Conservation (phyloP, 2,888 invertebrate species). For the Mythimna pallens region DNA sequence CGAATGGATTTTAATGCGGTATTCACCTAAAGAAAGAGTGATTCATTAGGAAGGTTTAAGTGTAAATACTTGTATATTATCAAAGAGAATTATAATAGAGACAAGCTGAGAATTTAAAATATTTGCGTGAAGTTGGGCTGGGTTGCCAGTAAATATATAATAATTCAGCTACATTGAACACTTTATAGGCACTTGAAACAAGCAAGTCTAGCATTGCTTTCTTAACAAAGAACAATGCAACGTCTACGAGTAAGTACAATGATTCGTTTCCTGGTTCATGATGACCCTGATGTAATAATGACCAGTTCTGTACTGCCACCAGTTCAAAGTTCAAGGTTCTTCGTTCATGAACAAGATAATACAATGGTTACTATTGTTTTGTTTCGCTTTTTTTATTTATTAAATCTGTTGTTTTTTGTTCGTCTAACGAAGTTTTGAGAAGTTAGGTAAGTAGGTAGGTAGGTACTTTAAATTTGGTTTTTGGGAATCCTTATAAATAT, state of each 20-base stretch:
- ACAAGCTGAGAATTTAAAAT: no score
- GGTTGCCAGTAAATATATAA: no score
- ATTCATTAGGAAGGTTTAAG: no score
- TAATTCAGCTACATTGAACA: no score
- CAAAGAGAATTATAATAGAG: no score
- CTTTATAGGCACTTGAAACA: neutral
- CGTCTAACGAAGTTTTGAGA: neutral
- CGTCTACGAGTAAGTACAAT: neutral
- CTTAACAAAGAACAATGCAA: neutral
- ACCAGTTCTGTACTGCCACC: slow-evolving; percentile 22
- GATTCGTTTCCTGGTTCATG: slow-evolving; percentile 10
- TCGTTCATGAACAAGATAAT: slow-evolving; percentile 3
- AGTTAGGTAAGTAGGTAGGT: no score
- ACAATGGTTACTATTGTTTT: slow-evolving; percentile 20
- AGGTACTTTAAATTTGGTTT: neutral
- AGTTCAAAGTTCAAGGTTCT: slow-evolving; percentile 36
- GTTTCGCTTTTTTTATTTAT: slow-evolving; percentile 5
- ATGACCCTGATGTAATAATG: slow-evolving; percentile 18
- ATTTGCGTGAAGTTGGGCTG: no score
- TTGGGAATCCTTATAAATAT: neutral
- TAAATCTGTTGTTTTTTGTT: slow-evolving; percentile 8
- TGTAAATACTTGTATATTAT: no score
- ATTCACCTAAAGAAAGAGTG: no score
- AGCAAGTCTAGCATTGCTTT: neutral
- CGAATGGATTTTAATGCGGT: no score